These are phyloP conservation scores for Lydus trimaculatus DNA, from an alignment of 2,888 invertebrate genomes.

Conservation along the genomic window DNA sequence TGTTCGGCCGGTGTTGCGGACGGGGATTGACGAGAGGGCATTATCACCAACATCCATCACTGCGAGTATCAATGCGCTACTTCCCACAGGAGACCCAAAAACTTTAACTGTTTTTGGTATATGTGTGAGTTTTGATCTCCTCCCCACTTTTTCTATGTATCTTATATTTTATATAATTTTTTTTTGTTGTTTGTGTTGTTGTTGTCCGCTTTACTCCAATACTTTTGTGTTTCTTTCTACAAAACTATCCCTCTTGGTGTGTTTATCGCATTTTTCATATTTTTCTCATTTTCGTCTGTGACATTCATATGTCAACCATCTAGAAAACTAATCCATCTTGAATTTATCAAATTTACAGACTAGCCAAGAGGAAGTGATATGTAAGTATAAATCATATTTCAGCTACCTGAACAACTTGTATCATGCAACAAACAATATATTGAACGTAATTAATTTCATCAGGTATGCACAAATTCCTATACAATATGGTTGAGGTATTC, in stretches of 20 bases:
- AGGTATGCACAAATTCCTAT: background rate
- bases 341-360: constrained; percentile 19
- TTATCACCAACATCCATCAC: constrained; percentile 65
- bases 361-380: background rate
- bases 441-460: constrained; percentile 1
- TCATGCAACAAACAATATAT: background rate
- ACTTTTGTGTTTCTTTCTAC: background rate
- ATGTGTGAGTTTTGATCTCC: constrained; percentile 48
- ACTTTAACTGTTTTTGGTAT: constrained; percentile 54
- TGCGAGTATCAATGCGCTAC: constrained; percentile 61
- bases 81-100: constrained; percentile 61
- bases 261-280: constrained; percentile 59
- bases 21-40: constrained; percentile 64
- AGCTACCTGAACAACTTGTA: constrained; percentile 2
- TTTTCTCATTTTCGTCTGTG: constrained; percentile 60
- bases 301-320: constrained; percentile 58
- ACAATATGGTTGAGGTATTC: background rate
- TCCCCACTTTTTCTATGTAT: constrained; percentile 42
- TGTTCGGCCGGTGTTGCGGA: constrained; percentile 65
- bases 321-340: constrained; percentile 54
- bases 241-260: constrained; percentile 49
- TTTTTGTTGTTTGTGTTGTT: constrained; percentile 53
- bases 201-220: constrained; percentile 21
- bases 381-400: background rate
- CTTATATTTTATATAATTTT: constrained; percentile 40